Conservation (phyloP, 2,888 invertebrate genomes). For the Gymnocheta viridis region DNA sequence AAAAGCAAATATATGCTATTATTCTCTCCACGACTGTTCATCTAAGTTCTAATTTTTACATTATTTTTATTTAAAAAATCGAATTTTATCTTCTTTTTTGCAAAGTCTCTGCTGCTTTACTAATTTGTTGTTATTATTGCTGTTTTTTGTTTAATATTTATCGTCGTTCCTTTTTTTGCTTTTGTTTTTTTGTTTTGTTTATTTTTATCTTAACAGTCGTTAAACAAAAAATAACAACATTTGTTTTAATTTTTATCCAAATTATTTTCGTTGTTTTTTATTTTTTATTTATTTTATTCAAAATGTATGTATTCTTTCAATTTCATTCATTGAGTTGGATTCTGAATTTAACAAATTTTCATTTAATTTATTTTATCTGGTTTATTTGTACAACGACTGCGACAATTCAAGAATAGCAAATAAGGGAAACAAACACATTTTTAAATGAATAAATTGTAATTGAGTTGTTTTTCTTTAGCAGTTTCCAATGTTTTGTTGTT, state of each 20-base stretch:
- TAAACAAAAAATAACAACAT: conserved; percentile 23
- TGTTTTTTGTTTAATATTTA: not conserved
- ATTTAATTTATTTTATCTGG: conserved; percentile 31
- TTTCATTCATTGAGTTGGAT: conserved; percentile 17
- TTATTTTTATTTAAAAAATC: conserved; percentile 33
- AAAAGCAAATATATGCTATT: not conserved
- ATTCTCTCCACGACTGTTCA: conserved; percentile 24
- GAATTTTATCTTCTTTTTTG: conserved; percentile 23
- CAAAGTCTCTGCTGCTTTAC: conserved; percentile 48
- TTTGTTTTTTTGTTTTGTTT: conserved; percentile 5
- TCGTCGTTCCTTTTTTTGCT: conserved; percentile 6
- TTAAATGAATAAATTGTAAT: conserved; percentile 52
- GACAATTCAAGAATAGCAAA: conserved; percentile 9
- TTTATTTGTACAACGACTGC: conserved; percentile 4
- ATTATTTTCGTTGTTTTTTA: not conserved
- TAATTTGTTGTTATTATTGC: conserved; percentile 41
- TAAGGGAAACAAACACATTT: not conserved
- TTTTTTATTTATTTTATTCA: conserved; percentile 1
- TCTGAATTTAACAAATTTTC: conserved; percentile 26
- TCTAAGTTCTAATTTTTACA: conserved; percentile 44
- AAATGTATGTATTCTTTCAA: conserved; percentile 18
- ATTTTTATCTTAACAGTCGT: conserved; percentile 11
- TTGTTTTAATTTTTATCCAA: conserved; percentile 25
- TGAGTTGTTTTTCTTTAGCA: conserved; percentile 25
- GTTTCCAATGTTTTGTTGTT: not conserved